Evolutionary conservation across 2,888 invertebrate genomes (phyloP).

Genomic region (Phrixothrix hirtus): DNA sequence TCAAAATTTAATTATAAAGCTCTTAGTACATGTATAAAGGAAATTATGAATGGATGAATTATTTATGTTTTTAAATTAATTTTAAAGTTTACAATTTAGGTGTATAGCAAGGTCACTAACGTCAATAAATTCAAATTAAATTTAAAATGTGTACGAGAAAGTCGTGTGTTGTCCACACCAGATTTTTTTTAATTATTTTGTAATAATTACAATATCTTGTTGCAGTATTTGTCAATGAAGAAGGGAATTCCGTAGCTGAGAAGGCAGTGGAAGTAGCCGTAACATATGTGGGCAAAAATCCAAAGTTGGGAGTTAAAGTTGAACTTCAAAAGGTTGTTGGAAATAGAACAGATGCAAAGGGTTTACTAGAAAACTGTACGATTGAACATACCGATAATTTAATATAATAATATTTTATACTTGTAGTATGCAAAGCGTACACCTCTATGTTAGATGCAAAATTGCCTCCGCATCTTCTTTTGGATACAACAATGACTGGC

Average conservation of each 20-base stretch:
- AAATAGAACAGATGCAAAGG: constrained; percentile 73
- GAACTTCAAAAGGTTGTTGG: constrained; percentile 68
- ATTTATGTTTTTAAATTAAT: too few relatives aligned
- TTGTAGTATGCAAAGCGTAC: constrained; percentile 73
- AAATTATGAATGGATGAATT: too few relatives aligned
- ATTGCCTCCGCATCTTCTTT: constrained; percentile 74
- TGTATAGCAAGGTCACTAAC: not conserved
- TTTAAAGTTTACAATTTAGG: too few relatives aligned
- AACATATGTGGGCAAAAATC: constrained; percentile 71
- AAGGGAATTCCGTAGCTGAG: constrained; percentile 71
- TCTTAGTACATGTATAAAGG: too few relatives aligned
- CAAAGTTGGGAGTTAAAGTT: constrained; percentile 66
- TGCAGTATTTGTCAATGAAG: constrained; percentile 75
- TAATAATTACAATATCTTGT: constrained; percentile 18
- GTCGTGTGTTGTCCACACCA: too few relatives aligned
- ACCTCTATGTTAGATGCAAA: constrained; percentile 66
- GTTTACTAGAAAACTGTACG: constrained; percentile 71
- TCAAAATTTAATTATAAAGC: too few relatives aligned
- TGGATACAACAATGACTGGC: constrained; percentile 83
- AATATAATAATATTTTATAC: constrained; percentile 12
- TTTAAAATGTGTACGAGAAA: too few relatives aligned
- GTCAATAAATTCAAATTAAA: constrained; percentile 58
- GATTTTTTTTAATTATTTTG: too few relatives aligned
- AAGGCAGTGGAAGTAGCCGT: constrained; percentile 72
- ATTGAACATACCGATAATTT: too few relatives aligned